phyloP scores from a whole-genome alignment of 1,140 invertebrate species.

The Arion vulgaris region DNA sequence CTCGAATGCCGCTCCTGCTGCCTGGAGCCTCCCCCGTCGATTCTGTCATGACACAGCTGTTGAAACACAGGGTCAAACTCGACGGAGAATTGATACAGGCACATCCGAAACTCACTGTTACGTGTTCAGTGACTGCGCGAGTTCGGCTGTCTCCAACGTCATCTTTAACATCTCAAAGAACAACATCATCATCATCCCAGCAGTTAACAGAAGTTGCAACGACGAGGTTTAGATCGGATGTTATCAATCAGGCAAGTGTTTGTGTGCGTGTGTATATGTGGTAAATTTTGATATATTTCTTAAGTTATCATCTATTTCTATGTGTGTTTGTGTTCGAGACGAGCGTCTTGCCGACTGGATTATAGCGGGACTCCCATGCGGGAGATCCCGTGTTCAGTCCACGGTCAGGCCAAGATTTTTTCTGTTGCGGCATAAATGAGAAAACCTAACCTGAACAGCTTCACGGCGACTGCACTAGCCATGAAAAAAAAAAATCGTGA shows the following conservation, averaged over 20 bases:
- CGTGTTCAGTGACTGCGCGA: neutral
- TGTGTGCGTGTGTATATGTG: no score
- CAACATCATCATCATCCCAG: neutral
- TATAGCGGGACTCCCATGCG: no score
- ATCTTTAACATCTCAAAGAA: neutral
- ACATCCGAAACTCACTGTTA: neutral
- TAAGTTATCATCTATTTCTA: no score
- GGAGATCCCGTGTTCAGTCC: no score
- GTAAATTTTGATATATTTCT: no score
- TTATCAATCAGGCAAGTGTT: neutral
- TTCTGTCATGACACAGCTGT: constrained; percentile 17
- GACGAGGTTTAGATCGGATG: neutral
- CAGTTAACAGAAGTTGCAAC: neutral
- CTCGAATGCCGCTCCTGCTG: constrained; percentile 19
- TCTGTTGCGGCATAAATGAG: no score
- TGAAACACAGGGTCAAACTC: neutral
- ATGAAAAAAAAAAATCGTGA: no score
- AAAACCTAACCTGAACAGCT: no score
- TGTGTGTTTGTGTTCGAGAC: no score
- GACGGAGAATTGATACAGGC: constrained; percentile 6
- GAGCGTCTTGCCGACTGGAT: no score
- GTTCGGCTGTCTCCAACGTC: neutral
- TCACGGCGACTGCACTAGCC: no score
- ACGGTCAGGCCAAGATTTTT: no score
- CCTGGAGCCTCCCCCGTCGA: constrained; percentile 3